These are phyloP conservation scores for Virgularia gustaviana DNA, from an alignment of 92 coral and sea anemone species.

Conservation along the genomic window DNA sequence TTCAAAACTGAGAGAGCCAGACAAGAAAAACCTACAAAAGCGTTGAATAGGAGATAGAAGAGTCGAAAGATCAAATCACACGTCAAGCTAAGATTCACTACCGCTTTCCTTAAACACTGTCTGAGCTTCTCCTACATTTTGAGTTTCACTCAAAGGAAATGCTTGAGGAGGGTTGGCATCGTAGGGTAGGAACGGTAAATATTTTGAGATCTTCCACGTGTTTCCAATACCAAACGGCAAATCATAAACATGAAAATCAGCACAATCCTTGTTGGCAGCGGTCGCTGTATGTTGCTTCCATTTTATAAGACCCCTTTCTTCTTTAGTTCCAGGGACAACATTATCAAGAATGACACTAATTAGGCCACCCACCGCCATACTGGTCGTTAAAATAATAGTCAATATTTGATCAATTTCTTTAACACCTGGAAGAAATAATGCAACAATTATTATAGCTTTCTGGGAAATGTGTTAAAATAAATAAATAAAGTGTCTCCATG, in stretches of 20 bases:
- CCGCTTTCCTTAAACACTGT: too few species aligned
- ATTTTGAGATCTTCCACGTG: slow-evolving; percentile 32
- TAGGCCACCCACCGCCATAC: slow-evolving; percentile 72
- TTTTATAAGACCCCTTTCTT: slow-evolving; percentile 59
- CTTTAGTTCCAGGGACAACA: slow-evolving; percentile 66
- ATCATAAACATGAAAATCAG: slow-evolving; percentile 34
- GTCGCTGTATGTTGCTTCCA: slow-evolving; percentile 30
- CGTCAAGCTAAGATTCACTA: too few species aligned
- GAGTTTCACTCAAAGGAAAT: too few species aligned
- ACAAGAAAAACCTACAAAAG: too few species aligned
- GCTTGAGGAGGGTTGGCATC: too few species aligned
- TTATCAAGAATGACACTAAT: slow-evolving; percentile 57
- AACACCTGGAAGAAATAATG: slow-evolving; percentile 35
- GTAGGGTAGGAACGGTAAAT: slow-evolving; percentile 34
- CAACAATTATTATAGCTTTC: too few species aligned
- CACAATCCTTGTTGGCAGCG: background rate
- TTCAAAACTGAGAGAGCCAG: too few species aligned
- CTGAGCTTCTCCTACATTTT: too few species aligned
- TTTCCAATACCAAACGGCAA: slow-evolving; percentile 47
- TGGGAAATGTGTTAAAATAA: too few species aligned
- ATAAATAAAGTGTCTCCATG: too few species aligned
- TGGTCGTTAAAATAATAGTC: slow-evolving; percentile 59
- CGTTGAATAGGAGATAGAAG: too few species aligned
- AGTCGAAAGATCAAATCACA: too few species aligned
- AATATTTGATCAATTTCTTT: slow-evolving; percentile 66